Evolutionary conservation across 2,113 vertebrate species (phyloP).

Genomic region (Cololabis saira): DNA sequence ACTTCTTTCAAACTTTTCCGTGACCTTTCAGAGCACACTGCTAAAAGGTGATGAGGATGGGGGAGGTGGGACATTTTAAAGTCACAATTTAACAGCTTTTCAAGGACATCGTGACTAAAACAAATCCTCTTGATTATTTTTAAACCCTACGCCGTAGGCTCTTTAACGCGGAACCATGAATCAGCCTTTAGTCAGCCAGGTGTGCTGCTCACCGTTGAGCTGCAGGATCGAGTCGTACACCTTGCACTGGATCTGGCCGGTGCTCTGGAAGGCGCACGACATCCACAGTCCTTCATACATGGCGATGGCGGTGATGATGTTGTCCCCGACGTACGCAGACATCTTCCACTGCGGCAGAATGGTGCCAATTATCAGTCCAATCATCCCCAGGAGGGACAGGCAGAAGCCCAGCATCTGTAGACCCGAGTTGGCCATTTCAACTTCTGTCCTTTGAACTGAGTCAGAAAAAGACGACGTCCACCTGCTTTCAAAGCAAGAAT

Average conservation of each 20-base stretch:
- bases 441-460: not conserved
- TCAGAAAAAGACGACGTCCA: slow-evolving; percentile 36
- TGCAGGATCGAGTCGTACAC: slow-evolving; percentile 88
- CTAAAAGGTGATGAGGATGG: too few species aligned
- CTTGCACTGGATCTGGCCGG: slow-evolving; percentile 88
- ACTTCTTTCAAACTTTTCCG: too few species aligned
- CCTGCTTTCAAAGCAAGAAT: slow-evolving; percentile 24
- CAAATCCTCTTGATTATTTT: too few species aligned
- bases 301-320: slow-evolving; percentile 88
- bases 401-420: slow-evolving; percentile 89
- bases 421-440: slow-evolving; percentile 88
- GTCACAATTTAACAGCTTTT: too few species aligned
- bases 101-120: too few species aligned
- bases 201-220: slow-evolving; percentile 79
- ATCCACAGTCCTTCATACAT: slow-evolving; percentile 91
- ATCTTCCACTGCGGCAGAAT: slow-evolving; percentile 91
- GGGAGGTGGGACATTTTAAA: too few species aligned
- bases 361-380: slow-evolving; percentile 84
- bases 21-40: too few species aligned
- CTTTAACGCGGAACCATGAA: too few species aligned
- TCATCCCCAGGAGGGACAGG: slow-evolving; percentile 81
- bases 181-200: too few species aligned
- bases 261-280: slow-evolving; percentile 88
- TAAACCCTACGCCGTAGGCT: too few species aligned
- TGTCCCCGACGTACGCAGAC: slow-evolving; percentile 88